Percentiles rank a stretch among this genome's conserved stretches.
Evolutionary conservation across 2,797 vertebrate species (phyloP).

Genomic region (Taeniopygia guttata): DNA sequence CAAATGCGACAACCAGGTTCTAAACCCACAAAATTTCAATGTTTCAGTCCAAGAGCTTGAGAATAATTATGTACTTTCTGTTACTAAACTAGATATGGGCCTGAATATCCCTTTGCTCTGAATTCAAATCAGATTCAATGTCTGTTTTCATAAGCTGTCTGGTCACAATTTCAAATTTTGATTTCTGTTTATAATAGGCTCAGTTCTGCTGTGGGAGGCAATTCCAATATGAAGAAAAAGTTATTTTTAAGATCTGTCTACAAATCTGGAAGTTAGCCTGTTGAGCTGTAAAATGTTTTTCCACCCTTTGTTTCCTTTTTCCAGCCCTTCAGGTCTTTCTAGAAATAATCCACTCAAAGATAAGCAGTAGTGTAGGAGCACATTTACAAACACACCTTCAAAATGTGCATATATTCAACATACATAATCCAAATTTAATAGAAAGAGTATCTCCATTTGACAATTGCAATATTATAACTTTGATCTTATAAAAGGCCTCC

Average conservation of each 20-base stretch:
- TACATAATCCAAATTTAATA: neutral
- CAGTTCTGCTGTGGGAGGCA: neutral
- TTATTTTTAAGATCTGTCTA: neutral
- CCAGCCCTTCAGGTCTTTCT: neutral
- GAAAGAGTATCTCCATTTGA: neutral
- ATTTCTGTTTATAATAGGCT: neutral
- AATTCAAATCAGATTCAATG: neutral
- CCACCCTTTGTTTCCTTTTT: neutral
- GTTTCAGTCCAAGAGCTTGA: neutral
- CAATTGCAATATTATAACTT: neutral
- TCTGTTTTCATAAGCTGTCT: neutral
- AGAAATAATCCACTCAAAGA: neutral
- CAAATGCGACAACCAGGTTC: neutral
- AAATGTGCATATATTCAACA: neutral
- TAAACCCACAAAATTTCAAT: neutral
- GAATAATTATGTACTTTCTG: neutral
- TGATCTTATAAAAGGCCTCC: neutral
- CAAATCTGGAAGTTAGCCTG: neutral
- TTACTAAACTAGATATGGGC: neutral
- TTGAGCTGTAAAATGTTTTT: neutral
- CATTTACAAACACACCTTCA: neutral
- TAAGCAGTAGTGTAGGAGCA: neutral
- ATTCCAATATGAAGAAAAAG: neutral
- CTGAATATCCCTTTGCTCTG: neutral
- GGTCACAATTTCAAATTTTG: neutral